Evolutionary conservation across 2,113 vertebrate species (phyloP).

Genomic region (Anguilla rostrata): DNA sequence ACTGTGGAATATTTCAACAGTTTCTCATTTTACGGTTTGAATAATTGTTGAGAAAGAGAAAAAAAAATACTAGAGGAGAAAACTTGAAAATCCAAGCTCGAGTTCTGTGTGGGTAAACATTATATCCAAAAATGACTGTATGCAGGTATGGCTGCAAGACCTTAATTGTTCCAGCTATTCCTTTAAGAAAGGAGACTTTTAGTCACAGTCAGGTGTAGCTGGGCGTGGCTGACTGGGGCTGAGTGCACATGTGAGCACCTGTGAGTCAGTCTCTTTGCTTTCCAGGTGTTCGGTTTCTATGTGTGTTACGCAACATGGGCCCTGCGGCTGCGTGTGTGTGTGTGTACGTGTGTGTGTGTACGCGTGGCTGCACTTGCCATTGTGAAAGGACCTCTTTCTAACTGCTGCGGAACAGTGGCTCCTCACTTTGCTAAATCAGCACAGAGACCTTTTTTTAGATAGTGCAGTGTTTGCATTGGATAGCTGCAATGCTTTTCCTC

Average conservation of each 20-base stretch:
- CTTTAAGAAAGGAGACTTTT: background rate
- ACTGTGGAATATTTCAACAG: background rate
- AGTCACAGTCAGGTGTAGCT: background rate
- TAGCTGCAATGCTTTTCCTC: background rate
- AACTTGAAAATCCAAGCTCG: background rate
- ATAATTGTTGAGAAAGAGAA: background rate
- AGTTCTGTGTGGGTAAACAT: no score
- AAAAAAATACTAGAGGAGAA: background rate
- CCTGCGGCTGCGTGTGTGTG: no score
- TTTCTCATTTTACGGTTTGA: background rate
- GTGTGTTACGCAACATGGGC: background rate
- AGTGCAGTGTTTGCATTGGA: background rate
- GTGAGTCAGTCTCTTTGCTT: constrained; percentile 6
- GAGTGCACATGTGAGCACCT: background rate
- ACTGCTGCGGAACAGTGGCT: background rate
- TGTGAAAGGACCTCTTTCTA: background rate
- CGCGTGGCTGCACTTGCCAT: background rate
- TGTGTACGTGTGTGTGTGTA: background rate
- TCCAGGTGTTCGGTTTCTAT: background rate
- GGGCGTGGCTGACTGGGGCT: background rate
- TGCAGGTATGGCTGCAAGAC: background rate
- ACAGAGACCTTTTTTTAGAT: background rate
- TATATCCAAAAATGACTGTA: background rate
- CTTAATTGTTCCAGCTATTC: background rate
- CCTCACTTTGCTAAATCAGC: background rate